Evolutionary conservation across 1,140 invertebrate genomes (phyloP).

Genomic region (Mizuhopecten yessoensis): DNA sequence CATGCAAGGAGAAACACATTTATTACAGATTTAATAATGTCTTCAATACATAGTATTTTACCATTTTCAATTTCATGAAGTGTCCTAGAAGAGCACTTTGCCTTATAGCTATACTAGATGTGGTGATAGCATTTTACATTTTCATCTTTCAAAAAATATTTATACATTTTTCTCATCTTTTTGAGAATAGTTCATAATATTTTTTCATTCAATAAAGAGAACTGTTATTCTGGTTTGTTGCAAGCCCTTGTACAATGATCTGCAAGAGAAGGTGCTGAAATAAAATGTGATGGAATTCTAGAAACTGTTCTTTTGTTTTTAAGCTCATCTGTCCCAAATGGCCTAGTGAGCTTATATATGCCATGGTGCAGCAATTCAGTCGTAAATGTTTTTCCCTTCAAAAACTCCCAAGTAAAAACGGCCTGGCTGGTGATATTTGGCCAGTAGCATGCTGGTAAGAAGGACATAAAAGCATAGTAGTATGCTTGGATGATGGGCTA

Average conservation of each 20-base stretch:
- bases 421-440: too few species aligned
- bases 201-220: neutral
- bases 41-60: neutral
- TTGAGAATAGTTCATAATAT: constrained; percentile 9
- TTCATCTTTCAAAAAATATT: neutral
- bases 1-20: too few species aligned
- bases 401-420: too few species aligned
- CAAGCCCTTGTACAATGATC: neutral
- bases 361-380: too few species aligned
- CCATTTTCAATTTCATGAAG: neutral
- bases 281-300: neutral
- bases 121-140: neutral
- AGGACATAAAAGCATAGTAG: too few species aligned
- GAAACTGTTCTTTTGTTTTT: neutral
- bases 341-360: too few species aligned
- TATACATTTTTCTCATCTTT: constrained; percentile 7
- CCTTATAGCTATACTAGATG: constrained; percentile 3
- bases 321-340: too few species aligned
- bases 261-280: neutral
- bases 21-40: too few species aligned
- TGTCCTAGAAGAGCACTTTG: neutral
- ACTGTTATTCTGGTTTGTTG: constrained; percentile 12
- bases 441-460: too few species aligned
- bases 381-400: too few species aligned
- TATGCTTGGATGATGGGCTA: too few species aligned